These are phyloP conservation scores for Rhinophrynus dorsalis DNA, from an alignment of 2,797 vertebrate species.

Conservation along the genomic window DNA sequence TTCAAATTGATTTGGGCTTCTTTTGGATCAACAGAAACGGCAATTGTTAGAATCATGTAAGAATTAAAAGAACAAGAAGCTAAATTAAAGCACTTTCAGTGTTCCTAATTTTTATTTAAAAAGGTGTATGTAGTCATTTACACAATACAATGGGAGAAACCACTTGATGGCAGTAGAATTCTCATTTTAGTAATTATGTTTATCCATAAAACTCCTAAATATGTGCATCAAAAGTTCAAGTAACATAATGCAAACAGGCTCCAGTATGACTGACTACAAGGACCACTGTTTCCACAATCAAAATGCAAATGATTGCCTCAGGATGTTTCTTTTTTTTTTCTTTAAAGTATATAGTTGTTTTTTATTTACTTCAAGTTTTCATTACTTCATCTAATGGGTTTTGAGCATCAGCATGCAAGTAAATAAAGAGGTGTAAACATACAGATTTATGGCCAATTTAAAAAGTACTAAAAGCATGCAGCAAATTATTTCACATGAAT, in stretches of 20 bases:
- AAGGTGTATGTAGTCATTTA: no score
- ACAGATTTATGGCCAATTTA: not conserved
- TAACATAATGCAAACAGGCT: slow-evolving; percentile 21
- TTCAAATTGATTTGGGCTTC: no score
- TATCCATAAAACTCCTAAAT: slow-evolving; percentile 17
- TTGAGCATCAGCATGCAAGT: not conserved
- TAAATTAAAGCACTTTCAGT: no score
- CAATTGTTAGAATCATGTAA: no score
- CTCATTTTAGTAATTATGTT: slow-evolving; percentile 8
- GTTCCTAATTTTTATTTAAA: no score
- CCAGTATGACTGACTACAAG: slow-evolving; percentile 16
- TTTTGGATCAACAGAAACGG: no score
- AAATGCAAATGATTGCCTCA: slow-evolving; percentile 29
- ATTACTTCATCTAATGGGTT: slow-evolving; percentile 24
- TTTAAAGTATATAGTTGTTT: slow-evolving; percentile 21
- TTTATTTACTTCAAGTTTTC: slow-evolving; percentile 15
- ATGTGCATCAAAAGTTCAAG: slow-evolving; percentile 26
- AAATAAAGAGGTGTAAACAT: slow-evolving; percentile 12
- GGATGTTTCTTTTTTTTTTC: slow-evolving; percentile 27
- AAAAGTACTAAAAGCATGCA: not conserved
- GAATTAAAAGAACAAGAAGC: no score
- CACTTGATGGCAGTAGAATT: slow-evolving; percentile 44
- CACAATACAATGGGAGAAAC: no score
- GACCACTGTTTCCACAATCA: slow-evolving; percentile 34
- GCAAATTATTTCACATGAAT: not conserved